Conservation (phyloP, 2,797 vertebrate species). For the Paramormyrops hopkinsi region DNA sequence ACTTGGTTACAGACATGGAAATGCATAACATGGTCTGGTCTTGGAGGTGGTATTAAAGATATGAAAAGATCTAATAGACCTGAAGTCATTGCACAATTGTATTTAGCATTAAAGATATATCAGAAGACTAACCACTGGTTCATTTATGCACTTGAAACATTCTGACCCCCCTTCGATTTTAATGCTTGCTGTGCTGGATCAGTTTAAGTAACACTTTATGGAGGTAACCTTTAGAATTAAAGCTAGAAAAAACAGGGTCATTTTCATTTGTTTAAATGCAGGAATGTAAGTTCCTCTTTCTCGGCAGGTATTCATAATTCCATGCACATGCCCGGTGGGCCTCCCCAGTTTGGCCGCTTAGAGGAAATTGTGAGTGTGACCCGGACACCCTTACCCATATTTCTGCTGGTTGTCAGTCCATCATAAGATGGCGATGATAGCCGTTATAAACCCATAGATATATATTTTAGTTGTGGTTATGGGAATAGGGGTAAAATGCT, state of each 20-base stretch:
- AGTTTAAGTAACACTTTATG: not conserved
- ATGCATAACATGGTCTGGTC: not conserved
- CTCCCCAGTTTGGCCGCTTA: conserved; percentile 78
- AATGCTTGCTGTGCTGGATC: not conserved
- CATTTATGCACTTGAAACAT: not conserved
- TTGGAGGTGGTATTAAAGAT: not conserved
- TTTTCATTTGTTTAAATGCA: not conserved
- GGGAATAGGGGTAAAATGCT: not conserved
- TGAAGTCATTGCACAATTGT: not conserved
- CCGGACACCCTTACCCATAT: not conserved
- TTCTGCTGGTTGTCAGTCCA: not conserved
- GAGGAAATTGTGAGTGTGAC: conserved; percentile 77
- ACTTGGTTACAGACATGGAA: not conserved
- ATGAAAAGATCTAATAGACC: not conserved
- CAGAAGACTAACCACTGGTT: not conserved
- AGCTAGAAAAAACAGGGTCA: not conserved
- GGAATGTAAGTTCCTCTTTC: not conserved
- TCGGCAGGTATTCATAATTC: conserved; percentile 73
- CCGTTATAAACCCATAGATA: not conserved
- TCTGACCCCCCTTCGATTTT: not conserved
- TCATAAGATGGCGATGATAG: not conserved
- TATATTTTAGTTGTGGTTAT: not conserved
- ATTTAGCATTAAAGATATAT: not conserved
- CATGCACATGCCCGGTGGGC: conserved; percentile 72
- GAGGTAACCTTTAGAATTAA: not conserved